A percentile compares a stretch with the other conserved stretches of the same genome.
Evolutionary conservation across 2,797 vertebrate genomes (phyloP).

Genomic region (Cyprinodon diabolis): DNA sequence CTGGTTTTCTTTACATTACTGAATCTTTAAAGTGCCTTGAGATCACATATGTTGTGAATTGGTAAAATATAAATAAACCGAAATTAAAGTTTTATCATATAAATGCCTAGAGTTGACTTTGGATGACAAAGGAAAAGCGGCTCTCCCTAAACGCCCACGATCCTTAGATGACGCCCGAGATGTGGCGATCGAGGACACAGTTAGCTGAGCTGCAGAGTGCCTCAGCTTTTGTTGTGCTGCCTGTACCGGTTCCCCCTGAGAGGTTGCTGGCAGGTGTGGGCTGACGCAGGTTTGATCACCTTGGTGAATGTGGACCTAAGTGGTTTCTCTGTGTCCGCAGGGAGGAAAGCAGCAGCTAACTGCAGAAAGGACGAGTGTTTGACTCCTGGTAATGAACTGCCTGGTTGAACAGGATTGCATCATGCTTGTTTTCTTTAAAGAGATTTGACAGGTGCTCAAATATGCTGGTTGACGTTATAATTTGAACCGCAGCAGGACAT

Average conservation of each 20-base stretch:
- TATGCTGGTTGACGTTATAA: slow-evolving; percentile 69
- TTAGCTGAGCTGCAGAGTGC: slow-evolving; percentile 56
- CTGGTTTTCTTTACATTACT: too few species aligned
- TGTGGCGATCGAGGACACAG: slow-evolving; percentile 72
- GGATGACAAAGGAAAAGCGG: too few species aligned
- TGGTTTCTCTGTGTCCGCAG: slow-evolving; percentile 56
- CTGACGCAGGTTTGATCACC: slow-evolving; percentile 83
- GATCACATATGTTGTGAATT: too few species aligned
- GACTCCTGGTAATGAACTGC: slow-evolving; percentile 79
- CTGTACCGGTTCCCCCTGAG: slow-evolving; percentile 63
- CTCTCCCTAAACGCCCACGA: slow-evolving; percentile 27
- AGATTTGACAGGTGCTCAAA: slow-evolving; percentile 77
- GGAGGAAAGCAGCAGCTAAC: slow-evolving; percentile 65
- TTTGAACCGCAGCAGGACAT: slow-evolving; percentile 48
- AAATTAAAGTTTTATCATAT: too few species aligned
- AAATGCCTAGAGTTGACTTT: too few species aligned
- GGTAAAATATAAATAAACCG: too few species aligned
- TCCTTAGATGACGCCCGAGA: slow-evolving; percentile 49
- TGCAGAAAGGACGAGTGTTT: slow-evolving; percentile 66
- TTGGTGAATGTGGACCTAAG: slow-evolving; percentile 74
- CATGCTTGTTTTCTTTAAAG: slow-evolving; percentile 78
- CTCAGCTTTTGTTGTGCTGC: slow-evolving; percentile 75
- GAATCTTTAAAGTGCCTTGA: too few species aligned
- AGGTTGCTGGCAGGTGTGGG: slow-evolving; percentile 76
- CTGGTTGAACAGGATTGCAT: slow-evolving; percentile 77